Conservation (phyloP, 35 echinoderm and acorn worm genomes). For the Nesometra sesokonis region DNA sequence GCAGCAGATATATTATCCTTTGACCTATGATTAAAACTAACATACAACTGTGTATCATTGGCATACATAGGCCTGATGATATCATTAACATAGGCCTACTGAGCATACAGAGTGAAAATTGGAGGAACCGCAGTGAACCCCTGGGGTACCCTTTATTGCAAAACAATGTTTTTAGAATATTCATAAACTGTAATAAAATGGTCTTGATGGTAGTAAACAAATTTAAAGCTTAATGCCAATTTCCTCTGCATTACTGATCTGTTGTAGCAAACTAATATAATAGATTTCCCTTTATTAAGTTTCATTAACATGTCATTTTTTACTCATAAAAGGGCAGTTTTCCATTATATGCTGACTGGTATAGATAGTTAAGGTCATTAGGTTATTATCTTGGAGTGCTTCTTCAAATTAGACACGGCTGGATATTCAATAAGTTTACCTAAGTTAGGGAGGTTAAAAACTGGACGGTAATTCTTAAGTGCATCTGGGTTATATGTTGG, state of each 20-base stretch:
- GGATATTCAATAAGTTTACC: no score
- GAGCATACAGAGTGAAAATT: neutral
- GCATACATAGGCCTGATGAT: neutral
- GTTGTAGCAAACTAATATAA: no score
- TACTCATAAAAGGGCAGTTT: slow-evolving; percentile 10
- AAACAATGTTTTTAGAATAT: slow-evolving; percentile 1
- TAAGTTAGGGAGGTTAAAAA: slow-evolving; percentile 16
- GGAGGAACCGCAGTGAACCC: neutral
- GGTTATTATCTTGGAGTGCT: no score
- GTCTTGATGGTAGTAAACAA: no score
- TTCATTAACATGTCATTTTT: slow-evolving; percentile 15
- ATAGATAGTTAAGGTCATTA: no score
- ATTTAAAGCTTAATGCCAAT: no score
- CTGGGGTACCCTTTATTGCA: neutral
- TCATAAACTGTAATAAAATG: neutral
- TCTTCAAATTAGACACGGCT: no score
- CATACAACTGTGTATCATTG: neutral
- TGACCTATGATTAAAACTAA: neutral
- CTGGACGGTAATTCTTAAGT: slow-evolving; percentile 47
- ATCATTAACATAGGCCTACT: neutral
- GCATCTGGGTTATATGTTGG: slow-evolving; percentile 13
- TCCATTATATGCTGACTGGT: no score
- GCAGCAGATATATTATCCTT: neutral
- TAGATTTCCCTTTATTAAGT: slow-evolving; percentile 7
- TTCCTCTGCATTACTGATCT: no score